phyloP scores from a whole-genome alignment of 2,113 vertebrate genomes.

The Glaucidium brasilianum region DNA sequence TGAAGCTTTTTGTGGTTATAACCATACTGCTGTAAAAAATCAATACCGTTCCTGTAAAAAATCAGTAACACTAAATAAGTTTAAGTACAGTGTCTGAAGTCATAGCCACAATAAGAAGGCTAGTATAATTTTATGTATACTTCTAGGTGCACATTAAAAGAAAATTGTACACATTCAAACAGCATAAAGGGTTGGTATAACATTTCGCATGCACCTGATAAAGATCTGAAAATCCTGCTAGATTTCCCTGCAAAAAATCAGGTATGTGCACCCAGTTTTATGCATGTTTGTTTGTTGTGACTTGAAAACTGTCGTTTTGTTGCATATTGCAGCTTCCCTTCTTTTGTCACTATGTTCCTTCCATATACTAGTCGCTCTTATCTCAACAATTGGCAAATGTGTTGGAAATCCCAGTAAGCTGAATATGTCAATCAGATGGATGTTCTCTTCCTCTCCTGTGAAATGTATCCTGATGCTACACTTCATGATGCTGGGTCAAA shows the following conservation, averaged over 20 bases:
- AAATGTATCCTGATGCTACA: not conserved
- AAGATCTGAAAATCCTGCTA: constrained; percentile 57
- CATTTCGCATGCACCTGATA: constrained; percentile 47
- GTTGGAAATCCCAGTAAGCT: not conserved
- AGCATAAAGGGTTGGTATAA: constrained; percentile 47
- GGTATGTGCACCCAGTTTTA: constrained; percentile 47
- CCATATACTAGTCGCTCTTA: not conserved
- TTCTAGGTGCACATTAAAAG: constrained; percentile 71
- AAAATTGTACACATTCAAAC: constrained; percentile 52
- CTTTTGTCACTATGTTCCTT: not conserved
- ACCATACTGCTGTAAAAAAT: constrained; percentile 12
- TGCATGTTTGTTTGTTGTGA: not conserved
- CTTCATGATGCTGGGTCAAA: not conserved
- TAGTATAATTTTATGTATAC: constrained; percentile 53
- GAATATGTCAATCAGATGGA: not conserved
- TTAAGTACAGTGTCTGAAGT: constrained; percentile 27
- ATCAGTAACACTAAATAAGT: not conserved
- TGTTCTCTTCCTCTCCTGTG: not conserved
- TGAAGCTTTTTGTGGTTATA: constrained; percentile 4
- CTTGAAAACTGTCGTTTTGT: not conserved
- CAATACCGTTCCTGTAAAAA: constrained; percentile 14
- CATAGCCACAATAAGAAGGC: not conserved
- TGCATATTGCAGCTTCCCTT: not conserved
- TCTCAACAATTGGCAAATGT: not conserved
- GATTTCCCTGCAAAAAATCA: constrained; percentile 22